These are phyloP conservation scores for Hipparchia semele DNA, from an alignment of 2,888 invertebrate genomes.

Conservation along the genomic window DNA sequence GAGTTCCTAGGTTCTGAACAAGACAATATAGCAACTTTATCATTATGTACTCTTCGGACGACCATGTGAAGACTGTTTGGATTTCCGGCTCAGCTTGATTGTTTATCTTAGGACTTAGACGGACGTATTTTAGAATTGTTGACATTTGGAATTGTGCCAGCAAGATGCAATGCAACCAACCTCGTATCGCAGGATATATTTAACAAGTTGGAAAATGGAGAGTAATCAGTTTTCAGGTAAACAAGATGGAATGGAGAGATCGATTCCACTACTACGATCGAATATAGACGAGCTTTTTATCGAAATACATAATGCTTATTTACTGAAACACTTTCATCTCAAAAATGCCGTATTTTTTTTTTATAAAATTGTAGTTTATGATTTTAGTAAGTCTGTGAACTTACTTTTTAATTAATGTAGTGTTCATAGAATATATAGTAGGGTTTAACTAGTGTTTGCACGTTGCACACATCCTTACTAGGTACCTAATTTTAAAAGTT, in stretches of 20 bases:
- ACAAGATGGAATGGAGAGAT: constrained; percentile 14
- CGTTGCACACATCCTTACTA: too few species aligned
- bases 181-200: constrained; percentile 17
- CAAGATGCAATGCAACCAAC: constrained; percentile 12
- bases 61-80: neutral
- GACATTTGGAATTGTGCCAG: constrained; percentile 29
- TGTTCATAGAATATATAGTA: too few species aligned
- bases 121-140: constrained; percentile 25
- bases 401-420: too few species aligned
- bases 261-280: neutral
- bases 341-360: too few species aligned
- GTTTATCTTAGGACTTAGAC: constrained; percentile 27
- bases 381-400: too few species aligned
- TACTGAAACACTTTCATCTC: neutral
- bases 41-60: constrained; percentile 1
- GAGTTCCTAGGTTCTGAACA: neutral
- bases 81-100: constrained; percentile 11
- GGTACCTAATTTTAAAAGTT: too few species aligned
- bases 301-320: neutral
- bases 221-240: constrained; percentile 13
- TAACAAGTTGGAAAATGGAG: constrained; percentile 16
- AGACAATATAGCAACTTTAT: neutral
- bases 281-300: neutral
- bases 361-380: too few species aligned
- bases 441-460: too few species aligned